Evolutionary conservation across 2,888 invertebrate species (phyloP), one percentile per base, ranked within the genome.

Genomic region (Tanypteryx hageni): DNA sequence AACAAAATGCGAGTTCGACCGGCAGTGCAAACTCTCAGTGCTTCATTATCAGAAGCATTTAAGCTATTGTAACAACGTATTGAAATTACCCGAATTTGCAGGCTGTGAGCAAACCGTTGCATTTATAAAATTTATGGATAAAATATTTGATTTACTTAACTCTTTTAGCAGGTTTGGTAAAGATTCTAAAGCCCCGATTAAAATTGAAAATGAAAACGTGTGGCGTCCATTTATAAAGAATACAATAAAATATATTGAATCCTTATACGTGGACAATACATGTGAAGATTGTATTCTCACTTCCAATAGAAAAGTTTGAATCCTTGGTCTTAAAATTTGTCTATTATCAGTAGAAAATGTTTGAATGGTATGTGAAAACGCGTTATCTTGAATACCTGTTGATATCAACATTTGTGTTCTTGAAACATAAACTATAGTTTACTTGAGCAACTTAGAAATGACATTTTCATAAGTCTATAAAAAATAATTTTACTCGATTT

Each of bases 1-100:
- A 92, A 93, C 61, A 93, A 92, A 68, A 93, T 93, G 93, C 92
- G 92, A 18, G 93, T 93, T 16, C 92, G 92, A 61, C 82, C 93
- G n/a, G 92, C 93, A 18, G 92, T 92, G 8, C 93, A 93, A 92
- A 91, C 92, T 14, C 18, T 93, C 5, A 93, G 93, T 85, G 64
- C 83, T 14, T 92, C 92, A 61, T 93, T 93, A 27, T 93, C 93
- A 61, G 92, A 93, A 92, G 93, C 92, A 7, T n/a, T 86, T 93
- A 14, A 64, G 93, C 82, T 92, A 82, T 57, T 93, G 92, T 76
- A 83, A 85, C 0, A 81, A 64, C 14, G 91, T 14, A 11, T 18
- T 92, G 31, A 18, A 81, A 7, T 59, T 76, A 27, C 92, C 85
- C 22, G 22, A 92, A n/a, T 92, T 93, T 92, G 13, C n/a, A 11